Percentiles rank a stretch among this genome's conserved stretches.
These are phyloP conservation scores for Nymphalis c-album DNA, from an alignment of 2,888 invertebrate genomes.

Conservation along the genomic window DNA sequence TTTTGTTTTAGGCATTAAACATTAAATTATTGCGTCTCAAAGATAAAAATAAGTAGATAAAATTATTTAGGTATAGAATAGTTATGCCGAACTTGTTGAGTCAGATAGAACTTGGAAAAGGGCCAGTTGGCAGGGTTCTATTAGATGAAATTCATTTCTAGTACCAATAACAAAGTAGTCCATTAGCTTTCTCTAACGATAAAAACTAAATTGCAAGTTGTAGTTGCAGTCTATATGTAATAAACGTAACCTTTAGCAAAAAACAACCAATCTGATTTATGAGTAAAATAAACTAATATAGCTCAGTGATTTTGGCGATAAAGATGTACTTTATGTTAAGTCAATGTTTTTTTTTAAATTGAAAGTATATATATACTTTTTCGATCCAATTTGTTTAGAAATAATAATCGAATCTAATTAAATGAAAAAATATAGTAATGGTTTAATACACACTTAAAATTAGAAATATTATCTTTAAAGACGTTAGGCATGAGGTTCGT, in stretches of 20 bases:
- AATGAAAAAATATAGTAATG: not conserved
- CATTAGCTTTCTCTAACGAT: constrained; percentile 23
- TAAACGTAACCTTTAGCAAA: no score
- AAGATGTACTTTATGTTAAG: no score
- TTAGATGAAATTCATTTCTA: constrained; percentile 63
- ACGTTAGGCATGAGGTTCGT: constrained; percentile 1
- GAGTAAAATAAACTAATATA: no score
- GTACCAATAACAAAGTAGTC: constrained; percentile 49
- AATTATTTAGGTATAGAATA: constrained; percentile 49
- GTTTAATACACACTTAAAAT: not conserved
- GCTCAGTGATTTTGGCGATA: no score
- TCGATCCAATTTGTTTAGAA: not conserved
- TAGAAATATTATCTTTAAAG: not conserved
- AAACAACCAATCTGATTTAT: no score
- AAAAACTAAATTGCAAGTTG: constrained; percentile 8
- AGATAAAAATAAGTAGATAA: constrained; percentile 19
- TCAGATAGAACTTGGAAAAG: constrained; percentile 57
- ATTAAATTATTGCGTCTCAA: constrained; percentile 7
- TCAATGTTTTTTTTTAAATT: no score
- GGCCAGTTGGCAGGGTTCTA: constrained; percentile 64
- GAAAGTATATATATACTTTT: no score
- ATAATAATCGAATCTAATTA: not conserved
- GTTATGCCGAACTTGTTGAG: constrained; percentile 57
- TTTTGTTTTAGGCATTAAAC: constrained; percentile 29
- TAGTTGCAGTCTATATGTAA: no score